Conservation (phyloP, 2,888 invertebrate genomes). For the Lagria hirta region DNA sequence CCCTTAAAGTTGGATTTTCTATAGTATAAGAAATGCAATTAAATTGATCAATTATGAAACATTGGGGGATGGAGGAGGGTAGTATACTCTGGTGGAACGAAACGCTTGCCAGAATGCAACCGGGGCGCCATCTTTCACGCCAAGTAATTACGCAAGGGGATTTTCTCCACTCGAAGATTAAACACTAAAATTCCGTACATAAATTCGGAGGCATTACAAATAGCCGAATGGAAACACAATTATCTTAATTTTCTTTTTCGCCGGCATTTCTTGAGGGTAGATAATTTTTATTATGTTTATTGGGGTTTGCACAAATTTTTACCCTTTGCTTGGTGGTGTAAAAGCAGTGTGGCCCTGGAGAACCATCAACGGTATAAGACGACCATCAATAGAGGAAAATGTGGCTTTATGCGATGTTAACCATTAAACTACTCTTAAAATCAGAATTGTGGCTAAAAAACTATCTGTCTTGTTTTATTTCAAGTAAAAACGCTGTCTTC, state of each 20-base stretch:
- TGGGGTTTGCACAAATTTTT: not conserved
- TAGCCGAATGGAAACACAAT: slow-evolving; percentile 52
- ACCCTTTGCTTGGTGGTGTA: too few species aligned
- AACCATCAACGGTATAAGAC: too few species aligned
- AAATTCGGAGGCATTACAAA: slow-evolving; percentile 51
- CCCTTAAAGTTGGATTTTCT: slow-evolving; percentile 22
- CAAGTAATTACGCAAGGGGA: slow-evolving; percentile 52
- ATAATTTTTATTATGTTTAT: slow-evolving; percentile 44
- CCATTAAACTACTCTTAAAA: too few species aligned
- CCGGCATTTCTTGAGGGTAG: slow-evolving; percentile 40
- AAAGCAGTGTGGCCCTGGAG: slow-evolving; percentile 2
- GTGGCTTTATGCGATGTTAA: too few species aligned
- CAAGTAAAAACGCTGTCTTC: too few species aligned
- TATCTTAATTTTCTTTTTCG: slow-evolving; percentile 53
- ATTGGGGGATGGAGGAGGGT: slow-evolving; percentile 29
- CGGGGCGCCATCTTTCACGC: slow-evolving; percentile 48
- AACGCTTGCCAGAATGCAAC: slow-evolving; percentile 43
- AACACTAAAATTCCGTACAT: slow-evolving; percentile 52
- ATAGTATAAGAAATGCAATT: slow-evolving; percentile 42
- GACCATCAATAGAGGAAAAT: too few species aligned
- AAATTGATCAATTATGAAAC: slow-evolving; percentile 42
- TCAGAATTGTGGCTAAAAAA: too few species aligned
- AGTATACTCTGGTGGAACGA: slow-evolving; percentile 11
- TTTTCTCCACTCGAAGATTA: slow-evolving; percentile 52
- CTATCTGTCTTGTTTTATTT: too few species aligned